Base-by-base conservation (phyloP, 2,888 invertebrate species). In the Drosophila percnosoma region DNA sequence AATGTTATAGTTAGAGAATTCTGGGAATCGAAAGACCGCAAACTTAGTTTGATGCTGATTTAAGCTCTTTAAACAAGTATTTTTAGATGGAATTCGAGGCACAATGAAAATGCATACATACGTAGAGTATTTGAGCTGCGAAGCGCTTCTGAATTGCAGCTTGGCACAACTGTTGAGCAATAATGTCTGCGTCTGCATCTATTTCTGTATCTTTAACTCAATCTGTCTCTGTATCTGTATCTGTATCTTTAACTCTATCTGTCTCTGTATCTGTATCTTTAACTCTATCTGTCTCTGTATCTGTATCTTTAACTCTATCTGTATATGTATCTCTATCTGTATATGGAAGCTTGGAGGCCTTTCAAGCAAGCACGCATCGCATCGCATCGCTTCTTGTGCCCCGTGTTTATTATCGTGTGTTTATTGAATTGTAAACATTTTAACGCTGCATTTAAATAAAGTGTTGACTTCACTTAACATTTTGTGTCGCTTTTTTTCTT, bases 381-480 rank as follows among this genome's bases (percentile, higher is more conserved):
- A 27, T 27, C 31, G 31, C 33, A 10, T 33, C 33, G 38, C 64
- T 65, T 75, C 75, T 80, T 67, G 60, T 69, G 64, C 52, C 63
- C 45, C 51, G 31, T 60, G 59, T 78, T 78, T 73, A 65, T 66
- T 77, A 68, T 63, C 63, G 73, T 72, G 68, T 87, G 82, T 84
- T 87, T 87, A 85, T 87, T 87, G 85, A 82, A 89, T 84, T 89
- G 90, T 91, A 90, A 90, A 91, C 79, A 90, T 90, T 90, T 91
- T 90, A 90, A 86, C 83, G 82, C 82, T 89, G 89, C 90, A 91
- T 90, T 91, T 83, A 90, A 90, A 84, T 82, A 82, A 82, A 82
- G 66, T 57, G 75, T 85, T 67, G 33, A 53, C 77, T 45, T 81
- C 64, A 64, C 57, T 77, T 61, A 55, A 68, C 54, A 59, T 71